phyloP scores from a whole-genome alignment of 1,140 invertebrate species.

The Heliothis virescens region DNA sequence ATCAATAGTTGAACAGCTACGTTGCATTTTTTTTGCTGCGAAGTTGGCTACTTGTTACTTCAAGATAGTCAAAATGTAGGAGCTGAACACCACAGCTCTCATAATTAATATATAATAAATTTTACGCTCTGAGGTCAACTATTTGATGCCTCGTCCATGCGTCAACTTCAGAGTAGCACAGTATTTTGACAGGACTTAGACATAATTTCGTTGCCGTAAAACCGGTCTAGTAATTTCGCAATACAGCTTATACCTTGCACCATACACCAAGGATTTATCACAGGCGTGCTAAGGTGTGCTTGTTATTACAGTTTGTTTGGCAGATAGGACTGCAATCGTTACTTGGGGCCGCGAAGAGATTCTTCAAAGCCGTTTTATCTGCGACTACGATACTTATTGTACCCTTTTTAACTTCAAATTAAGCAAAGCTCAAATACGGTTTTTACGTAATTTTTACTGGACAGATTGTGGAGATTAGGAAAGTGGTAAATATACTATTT shows the following conservation, averaged over 20 bases:
- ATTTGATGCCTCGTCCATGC: too few species aligned
- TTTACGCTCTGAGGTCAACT: too few species aligned
- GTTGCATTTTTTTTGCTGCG: too few species aligned
- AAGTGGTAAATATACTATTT: not conserved
- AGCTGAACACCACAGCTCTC: too few species aligned
- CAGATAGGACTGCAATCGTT: conserved; percentile 69
- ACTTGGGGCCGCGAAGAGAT: conserved; percentile 55
- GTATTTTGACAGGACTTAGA: too few species aligned
- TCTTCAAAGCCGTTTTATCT: conserved; percentile 58
- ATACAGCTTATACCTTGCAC: conserved; percentile 55
- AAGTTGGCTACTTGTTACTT: too few species aligned
- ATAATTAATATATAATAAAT: too few species aligned
- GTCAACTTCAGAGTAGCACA: too few species aligned
- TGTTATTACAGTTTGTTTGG: conserved; percentile 75
- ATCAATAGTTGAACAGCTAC: too few species aligned
- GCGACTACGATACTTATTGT: conserved; percentile 41
- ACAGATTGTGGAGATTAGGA: not conserved
- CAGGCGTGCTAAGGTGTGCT: conserved; percentile 67
- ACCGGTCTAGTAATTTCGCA: not conserved
- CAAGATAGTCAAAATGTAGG: too few species aligned
- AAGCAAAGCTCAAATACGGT: conserved; percentile 12
- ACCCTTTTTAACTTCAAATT: conserved; percentile 53
- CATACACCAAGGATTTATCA: conserved; percentile 65
- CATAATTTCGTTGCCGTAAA: not conserved
- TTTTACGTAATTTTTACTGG: conserved; percentile 20